Evolutionary conservation across 2,113 vertebrate species (phyloP), one percentile per base, ranked within the genome.

Genomic region (Oncorhynchus masou): DNA sequence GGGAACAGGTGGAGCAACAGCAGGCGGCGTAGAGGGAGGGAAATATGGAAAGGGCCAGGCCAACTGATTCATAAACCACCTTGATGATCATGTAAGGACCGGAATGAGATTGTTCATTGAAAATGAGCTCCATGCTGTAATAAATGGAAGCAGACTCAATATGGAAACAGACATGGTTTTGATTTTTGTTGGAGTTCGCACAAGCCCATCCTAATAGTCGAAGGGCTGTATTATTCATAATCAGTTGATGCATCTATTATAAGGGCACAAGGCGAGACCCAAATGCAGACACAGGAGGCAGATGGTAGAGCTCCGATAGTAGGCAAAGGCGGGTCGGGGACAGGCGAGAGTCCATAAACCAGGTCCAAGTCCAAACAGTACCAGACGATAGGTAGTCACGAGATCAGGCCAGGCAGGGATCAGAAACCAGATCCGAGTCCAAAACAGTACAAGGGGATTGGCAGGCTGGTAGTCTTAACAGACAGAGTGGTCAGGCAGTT

Each of bases 1-100:
- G 71, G 74, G 84, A 87, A 85, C 90, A 92, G 91, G 90, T 90
- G 89, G 87, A 74, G 74, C 71, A 85, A 88, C 88, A 84, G 88
- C 85, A 87, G 88, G 91, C 74, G 85, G 82, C 69, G 73, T 78
- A 54, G 74, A 62, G 77, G 76, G 31, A 16, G 60, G 39, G 59
- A 68, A 59, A 77, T 57, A 16, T 39, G 68, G 67, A 48, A 77
- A 70, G 29, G 68, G 70, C 11, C 59, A 69, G 76, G 70, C 73
- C 34, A 27, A 49, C 70, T 68, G 75, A 80, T 62, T 69, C 72
- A 81, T 79, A 62, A 81, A 83, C 70, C 49, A 80, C 81, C 77
- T 77, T 81, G 71, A 79, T 79, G 76, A 51, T 71, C 76, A 75
- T 74, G 75, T 85, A 78, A 86, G 77, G 79, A 81, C 66, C 57